These are phyloP conservation scores for Zaprionus bogoriensis DNA, from an alignment of 2,888 invertebrate species.

Conservation along the genomic window DNA sequence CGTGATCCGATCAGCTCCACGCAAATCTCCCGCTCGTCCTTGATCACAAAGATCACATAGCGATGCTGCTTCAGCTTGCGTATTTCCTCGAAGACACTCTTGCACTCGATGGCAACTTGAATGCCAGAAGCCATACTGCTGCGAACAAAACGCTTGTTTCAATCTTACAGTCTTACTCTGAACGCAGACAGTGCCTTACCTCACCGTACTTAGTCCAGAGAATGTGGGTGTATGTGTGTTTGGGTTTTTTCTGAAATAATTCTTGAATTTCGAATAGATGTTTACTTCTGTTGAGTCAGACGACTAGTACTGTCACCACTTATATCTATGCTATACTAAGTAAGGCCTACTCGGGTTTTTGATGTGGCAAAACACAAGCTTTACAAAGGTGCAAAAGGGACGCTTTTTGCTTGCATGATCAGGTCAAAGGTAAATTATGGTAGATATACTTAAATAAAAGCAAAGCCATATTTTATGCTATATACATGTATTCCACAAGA, in stretches of 20 bases:
- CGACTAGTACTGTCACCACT: no score
- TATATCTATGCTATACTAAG: no score
- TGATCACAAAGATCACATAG: constrained; percentile 42
- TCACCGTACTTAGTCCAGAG: no score
- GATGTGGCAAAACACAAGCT: no score
- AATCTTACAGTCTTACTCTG: no score
- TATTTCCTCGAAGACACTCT: constrained; percentile 42
- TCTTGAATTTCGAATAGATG: neutral
- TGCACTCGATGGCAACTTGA: constrained; percentile 31
- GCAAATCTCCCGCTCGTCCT: constrained; percentile 27
- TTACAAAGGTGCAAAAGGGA: no score
- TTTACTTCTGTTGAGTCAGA: neutral
- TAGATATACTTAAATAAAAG: no score
- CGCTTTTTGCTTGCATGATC: no score
- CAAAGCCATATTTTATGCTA: neutral
- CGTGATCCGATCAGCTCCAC: constrained; percentile 43
- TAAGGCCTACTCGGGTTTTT: no score
- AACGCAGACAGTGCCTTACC: no score
- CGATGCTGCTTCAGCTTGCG: constrained; percentile 42
- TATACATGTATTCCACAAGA: neutral
- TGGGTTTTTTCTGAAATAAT: neutral
- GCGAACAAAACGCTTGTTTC: no score
- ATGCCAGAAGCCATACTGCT: constrained; percentile 52
- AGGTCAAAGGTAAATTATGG: no score
- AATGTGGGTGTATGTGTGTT: neutral